Evolutionary conservation across 2,113 vertebrate species (phyloP), one percentile per base, ranked within the genome.

Genomic region (Micronycteris hirsuta): DNA sequence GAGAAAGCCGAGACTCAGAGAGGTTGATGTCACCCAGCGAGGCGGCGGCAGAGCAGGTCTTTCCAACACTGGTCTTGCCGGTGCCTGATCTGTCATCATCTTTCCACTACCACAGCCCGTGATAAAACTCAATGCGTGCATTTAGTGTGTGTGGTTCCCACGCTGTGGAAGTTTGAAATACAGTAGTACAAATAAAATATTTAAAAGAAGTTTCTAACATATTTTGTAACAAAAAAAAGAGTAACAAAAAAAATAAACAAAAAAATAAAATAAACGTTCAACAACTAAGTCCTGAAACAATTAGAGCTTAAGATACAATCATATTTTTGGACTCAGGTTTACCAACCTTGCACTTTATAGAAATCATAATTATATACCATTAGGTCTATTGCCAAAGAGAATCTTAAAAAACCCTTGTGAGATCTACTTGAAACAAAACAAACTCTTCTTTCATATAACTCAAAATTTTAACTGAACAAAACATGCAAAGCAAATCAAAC

Each of bases 381-480:
- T 58, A 56, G 45, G 13, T 58, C 47, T 92, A 76, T 0, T 85
- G 86, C 7, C 5, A 86, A 47, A 86, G 4, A 84, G 31, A 80
- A 31, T 76, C n/a, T 47, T 96, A 45, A 71, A 74, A 83, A 93
- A 80, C 7, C 12, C 26, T 45, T 81, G 52, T 16, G 93, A 86
- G 47, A 93, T 24, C n/a, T 86, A 81, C n/a, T 52, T 49, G n/a
- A 68, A 82, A 67, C 36, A 81, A 93, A 76, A 28, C 22, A 67
- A 56, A 58, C 36, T 68, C 43, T 17, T 86, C 47, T 84, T 94
- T 71, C 43, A 95, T 41, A 15, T n/a, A 94, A 76, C 15, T 63
- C 33, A 88, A 93, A 88, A 43, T 49, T 73, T 56, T 91, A 94
- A 63, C 12, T 91, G 71, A 93, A 56, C 4, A 89, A 91, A 90